phyloP scores from a whole-genome alignment of 1,140 invertebrate genomes.

The Drosophila mojavensis region DNA sequence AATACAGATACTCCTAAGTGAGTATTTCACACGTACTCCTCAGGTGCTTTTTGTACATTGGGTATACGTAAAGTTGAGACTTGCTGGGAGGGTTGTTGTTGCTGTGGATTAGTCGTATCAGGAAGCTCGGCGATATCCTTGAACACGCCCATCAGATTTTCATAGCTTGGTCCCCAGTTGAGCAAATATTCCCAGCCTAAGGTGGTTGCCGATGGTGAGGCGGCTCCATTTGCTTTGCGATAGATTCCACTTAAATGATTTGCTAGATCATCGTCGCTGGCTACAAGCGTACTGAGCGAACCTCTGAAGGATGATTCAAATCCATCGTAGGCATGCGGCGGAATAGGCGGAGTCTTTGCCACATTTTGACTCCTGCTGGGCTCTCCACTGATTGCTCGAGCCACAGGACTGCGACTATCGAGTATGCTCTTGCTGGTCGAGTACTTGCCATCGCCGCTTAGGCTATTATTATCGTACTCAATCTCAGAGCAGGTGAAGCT shows the following conservation, averaged over 20 bases:
- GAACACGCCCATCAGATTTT: conserved; percentile 97
- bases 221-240: conserved; percentile 90
- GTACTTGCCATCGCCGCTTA: conserved; percentile 91
- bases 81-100: conserved; percentile 34
- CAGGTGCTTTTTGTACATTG: conserved; percentile 89
- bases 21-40: conserved; percentile 89
- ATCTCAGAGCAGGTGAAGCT: conserved; percentile 99
- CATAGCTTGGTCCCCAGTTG: conserved; percentile 98
- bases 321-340: conserved; percentile 93
- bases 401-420: conserved; percentile 86
- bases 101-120: conserved; percentile 87
- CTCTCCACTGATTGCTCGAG: conserved; percentile 86
- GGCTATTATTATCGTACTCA: conserved; percentile 96
- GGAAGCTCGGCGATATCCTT: conserved; percentile 98
- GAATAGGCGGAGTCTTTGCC: conserved; percentile 86
- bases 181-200: conserved; percentile 96
- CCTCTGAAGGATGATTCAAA: conserved; percentile 97
- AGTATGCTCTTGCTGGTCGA: conserved; percentile 89
- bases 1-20: conserved; percentile 46
- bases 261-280: conserved; percentile 95
- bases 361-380: conserved; percentile 81
- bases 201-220: conserved; percentile 87
- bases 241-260: conserved; percentile 90
- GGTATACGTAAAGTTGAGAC: conserved; percentile 88
- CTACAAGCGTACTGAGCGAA: conserved; percentile 95